Conservation (phyloP, 1,140 invertebrate genomes). For the Pseudoatta argentina region DNA sequence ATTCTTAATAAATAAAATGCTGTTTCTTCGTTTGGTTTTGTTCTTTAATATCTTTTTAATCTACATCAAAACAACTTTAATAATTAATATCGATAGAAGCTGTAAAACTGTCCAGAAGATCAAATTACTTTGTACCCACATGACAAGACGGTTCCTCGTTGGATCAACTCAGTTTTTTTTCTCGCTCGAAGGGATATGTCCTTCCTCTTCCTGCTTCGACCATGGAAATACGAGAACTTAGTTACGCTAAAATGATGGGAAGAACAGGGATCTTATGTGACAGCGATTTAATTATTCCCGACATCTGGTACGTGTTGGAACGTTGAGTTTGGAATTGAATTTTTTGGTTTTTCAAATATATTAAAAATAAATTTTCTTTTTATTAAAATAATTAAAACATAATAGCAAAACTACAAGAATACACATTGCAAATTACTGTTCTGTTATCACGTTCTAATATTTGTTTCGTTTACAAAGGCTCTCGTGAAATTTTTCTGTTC, state of each 20-base stretch:
- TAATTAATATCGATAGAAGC: conserved; percentile 46
- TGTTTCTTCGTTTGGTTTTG: not conserved
- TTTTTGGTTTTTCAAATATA: not conserved
- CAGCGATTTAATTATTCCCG: conserved; percentile 58
- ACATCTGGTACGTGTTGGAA: conserved; percentile 48
- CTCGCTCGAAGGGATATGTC: conserved; percentile 32
- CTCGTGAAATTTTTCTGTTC: not conserved
- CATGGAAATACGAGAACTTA: conserved; percentile 59
- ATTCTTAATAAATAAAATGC: not conserved
- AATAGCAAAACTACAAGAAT: not conserved
- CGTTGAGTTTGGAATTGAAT: not conserved
- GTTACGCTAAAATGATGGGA: conserved; percentile 35
- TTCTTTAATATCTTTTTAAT: not conserved
- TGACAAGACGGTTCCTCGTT: not conserved
- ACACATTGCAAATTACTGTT: not conserved
- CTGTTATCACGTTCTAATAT: not conserved
- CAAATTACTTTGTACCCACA: conserved; percentile 48
- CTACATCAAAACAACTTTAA: not conserved
- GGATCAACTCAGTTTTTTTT: conserved; percentile 45
- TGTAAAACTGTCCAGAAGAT: conserved; percentile 28
- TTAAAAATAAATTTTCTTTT: too few species aligned
- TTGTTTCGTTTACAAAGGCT: not conserved
- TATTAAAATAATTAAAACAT: too few species aligned
- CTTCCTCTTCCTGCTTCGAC: conserved; percentile 67
- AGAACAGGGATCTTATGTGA: conserved; percentile 37